These are phyloP conservation scores for Holothuria glaberrima DNA, from an alignment of 35 echinoderm and acorn worm species.

Conservation along the genomic window DNA sequence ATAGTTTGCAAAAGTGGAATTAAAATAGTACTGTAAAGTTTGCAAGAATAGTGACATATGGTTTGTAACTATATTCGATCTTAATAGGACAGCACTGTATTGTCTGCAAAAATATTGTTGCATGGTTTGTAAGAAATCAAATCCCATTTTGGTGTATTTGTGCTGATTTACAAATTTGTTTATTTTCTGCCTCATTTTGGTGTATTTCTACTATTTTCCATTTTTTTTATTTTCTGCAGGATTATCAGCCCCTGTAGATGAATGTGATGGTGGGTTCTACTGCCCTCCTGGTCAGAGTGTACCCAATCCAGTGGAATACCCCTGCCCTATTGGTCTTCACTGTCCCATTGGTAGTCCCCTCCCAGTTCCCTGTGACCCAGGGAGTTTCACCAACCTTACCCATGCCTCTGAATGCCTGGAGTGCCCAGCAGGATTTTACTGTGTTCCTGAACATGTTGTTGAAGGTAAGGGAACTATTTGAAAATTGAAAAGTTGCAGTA, in stretches of 20 bases:
- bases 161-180: too few relatives aligned
- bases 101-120: not conserved
- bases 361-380: conserved; percentile 89
- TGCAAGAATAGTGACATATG: too few relatives aligned
- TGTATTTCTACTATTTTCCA: not conserved
- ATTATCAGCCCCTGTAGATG: conserved; percentile 73
- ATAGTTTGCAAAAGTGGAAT: too few relatives aligned
- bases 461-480: conserved; percentile 73
- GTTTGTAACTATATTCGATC: too few relatives aligned
- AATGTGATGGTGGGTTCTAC: conserved; percentile 92
- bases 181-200: too few relatives aligned
- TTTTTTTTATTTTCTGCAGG: conserved; percentile 54
- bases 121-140: not conserved
- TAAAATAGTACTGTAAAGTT: too few relatives aligned
- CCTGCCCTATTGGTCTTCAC: conserved; percentile 89
- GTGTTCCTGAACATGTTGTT: conserved; percentile 90
- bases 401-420: conserved; percentile 83
- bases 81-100: too few relatives aligned
- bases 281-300: conserved; percentile 89
- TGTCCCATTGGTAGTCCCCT: conserved; percentile 96
- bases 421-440: conserved; percentile 91
- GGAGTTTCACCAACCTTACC: conserved; percentile 92
- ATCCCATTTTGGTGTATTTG: too few relatives aligned
- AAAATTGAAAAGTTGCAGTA: too few relatives aligned
- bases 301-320: conserved; percentile 82